Base-by-base conservation (phyloP, 2,888 invertebrate genomes). In the Spialia ferax region DNA sequence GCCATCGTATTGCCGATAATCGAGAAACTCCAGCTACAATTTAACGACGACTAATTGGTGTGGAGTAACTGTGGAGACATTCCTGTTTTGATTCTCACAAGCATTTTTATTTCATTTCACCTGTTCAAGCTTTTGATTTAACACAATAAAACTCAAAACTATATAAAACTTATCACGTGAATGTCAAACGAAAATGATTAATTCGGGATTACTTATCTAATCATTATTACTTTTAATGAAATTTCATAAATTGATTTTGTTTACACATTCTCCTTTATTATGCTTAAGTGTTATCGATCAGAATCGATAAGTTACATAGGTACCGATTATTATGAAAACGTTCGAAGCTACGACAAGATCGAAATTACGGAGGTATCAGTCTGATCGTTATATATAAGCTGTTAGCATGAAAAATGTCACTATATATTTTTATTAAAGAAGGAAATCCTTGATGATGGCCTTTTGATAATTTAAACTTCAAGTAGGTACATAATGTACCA, bases 1-100 rank as follows among this genome's bases (percentile, higher is more conserved):
- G 86, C 82, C 85, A 77, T 79, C 80, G 82, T 85, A 87, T 84
- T 87, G 81, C 81, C 66, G 74, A 73, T 75, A 77, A 77, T 79
- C 74, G 74, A 55, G 71, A 70, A 66, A 69, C 69, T 69, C 69
- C 75, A 74, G 68, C 75, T 80, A 78, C 82, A 87, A 88, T 87
- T 88, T 67, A 45, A 45, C 45, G 45, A 38, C 22, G 23, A 48
- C 45, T 67, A 61, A 67, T 67, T 67, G 54, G 67, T 26, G 59
- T 45, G 20, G 50, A 50, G 23, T 22, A 18, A 45, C 45, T 45
- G 45, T 18, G 45, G 45, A 18, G 22, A 52, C 23, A 11, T 10
- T 20, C 20, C 5, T 8, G 52, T 23, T 23, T 23, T 22, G 52
- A 52, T 52, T 45, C 45, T 45, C 8, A 20, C 2, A 45, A 18